Evolutionary conservation across 2,888 invertebrate genomes (phyloP), one percentile per base, ranked within the genome.

Genomic region (Amblyjoppa proteus): DNA sequence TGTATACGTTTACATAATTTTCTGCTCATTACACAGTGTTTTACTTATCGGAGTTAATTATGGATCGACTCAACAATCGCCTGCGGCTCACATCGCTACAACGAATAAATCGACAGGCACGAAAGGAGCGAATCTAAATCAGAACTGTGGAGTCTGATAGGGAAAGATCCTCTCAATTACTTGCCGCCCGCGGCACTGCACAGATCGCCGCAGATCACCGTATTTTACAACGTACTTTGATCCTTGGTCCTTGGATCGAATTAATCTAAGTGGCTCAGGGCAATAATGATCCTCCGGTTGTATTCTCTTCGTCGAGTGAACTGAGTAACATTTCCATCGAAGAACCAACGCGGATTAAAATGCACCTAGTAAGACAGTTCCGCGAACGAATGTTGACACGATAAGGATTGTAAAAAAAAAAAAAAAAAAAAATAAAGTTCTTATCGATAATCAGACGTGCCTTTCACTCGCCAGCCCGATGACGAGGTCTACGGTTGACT

Each of bases 171-270:
- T 76, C 88, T 84, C 88, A 90, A 88, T 90, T 89, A 88, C 88
- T 87, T 61, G 83, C 77, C 85, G 84, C 90, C 87, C 38, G 87
- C 88, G 89, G 89, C 87, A 80, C 9, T 31, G 13, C 31, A 77
- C 77, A 53, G 79, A 83, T 75, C 73, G 79, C 86, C 78, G 75
- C 31, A 56, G 20, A 20, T 20, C 20, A 20, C 20, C 20, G 20
- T 20, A 20, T 20, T 20, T 20, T 20, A 20, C 20, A 20, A 20
- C 20, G 20, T 20, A 20, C 80, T 87, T 88, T 61, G 64, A 76
- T 84, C 81, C 49, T 61, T 6, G 51, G 73, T 86, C 89, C 90
- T 90, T 90, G 89, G 86, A 56, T 86, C 81, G 34, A 87, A 87
- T 81, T 85, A 73, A n/a, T 56, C 41, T 69, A 88, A 82, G 84